phyloP scores from a whole-genome alignment of 2,888 invertebrate species.

The Melinaea marsaeus region DNA sequence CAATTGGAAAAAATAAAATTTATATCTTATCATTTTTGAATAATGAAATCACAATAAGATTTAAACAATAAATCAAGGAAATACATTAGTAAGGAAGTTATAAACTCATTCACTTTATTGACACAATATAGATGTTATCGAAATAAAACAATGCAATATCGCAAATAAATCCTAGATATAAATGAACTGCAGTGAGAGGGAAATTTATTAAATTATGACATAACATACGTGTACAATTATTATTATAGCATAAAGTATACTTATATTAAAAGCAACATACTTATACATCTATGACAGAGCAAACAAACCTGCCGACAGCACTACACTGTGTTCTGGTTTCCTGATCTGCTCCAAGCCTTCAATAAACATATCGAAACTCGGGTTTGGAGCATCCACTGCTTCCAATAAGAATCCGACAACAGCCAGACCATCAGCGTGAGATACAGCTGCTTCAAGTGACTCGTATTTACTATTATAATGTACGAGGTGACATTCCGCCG shows the following conservation, averaged over 20 bases:
- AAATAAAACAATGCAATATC: too few species aligned
- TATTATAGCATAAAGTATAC: too few species aligned
- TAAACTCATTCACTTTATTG: not conserved
- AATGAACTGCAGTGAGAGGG: too few species aligned
- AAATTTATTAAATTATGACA: too few species aligned
- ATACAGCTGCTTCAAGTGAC: conserved; percentile 80
- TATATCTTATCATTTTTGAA: too few species aligned
- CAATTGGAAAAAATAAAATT: too few species aligned
- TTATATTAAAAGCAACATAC: not conserved
- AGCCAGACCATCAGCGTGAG: conserved; percentile 83
- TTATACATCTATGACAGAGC: not conserved
- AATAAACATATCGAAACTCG: conserved; percentile 77
- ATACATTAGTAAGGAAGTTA: conserved; percentile 10
- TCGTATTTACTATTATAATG: conserved; percentile 85
- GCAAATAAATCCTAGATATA: too few species aligned
- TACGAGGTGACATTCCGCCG: conserved; percentile 88
- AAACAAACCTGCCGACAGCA: conserved; percentile 57
- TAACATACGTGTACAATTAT: not conserved
- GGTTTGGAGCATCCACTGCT: conserved; percentile 78
- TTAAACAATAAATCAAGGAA: conserved; percentile 8
- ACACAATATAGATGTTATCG: too few species aligned
- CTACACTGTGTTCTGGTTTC: conserved; percentile 56
- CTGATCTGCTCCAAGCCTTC: conserved; percentile 70
- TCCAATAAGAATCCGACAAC: conserved; percentile 84
- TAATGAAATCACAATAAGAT: too few species aligned